Base-by-base conservation (phyloP, 2,888 invertebrate genomes). In the Schizaphis graminum region DNA sequence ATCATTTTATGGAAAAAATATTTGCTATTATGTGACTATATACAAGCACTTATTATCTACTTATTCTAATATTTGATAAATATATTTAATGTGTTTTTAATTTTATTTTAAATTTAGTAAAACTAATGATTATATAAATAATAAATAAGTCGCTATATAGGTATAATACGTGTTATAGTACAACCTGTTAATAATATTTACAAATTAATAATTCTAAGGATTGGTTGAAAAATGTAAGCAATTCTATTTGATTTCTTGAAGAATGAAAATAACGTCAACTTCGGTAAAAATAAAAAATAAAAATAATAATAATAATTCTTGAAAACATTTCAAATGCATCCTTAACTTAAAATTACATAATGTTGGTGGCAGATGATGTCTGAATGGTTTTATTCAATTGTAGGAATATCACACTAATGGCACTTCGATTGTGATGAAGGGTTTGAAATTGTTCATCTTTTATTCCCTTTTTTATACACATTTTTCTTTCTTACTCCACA, bases 371-470 rank as follows among this genome's bases (percentile, higher is more conserved):
- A 91, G 85, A 91, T 91, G 57, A 94, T 67, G 90, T 61, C 86
- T 86, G 94, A 94, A 94, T 94, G 90, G 94, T 94, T 94, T 91
- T 91, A 91, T 94, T 94, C 90, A 86, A 94, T 94, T 90, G 90
- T 90, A 49, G 67, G 16, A 94, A 91, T 94, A 94, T 91, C 90
- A 94, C 94, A 85, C 94, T 94, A 94, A 94, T 94, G 94, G 94
- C 94, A 91, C 90, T 86, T 90, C 67, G 86, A 94, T 94, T 94
- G 90, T 91, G 93, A 94, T 44, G 89, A 90, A 91, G 93, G 93
- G 94, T 94, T 94, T 84, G 86, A 94, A 90, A 86, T 94, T 86
- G 94, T 94, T 91, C 90, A 61, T 90, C 90, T 85, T 94, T 93
- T 93, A 61, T 90, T 93, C 44, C 56, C 28, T 93, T 93, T 57